A percentile compares a stretch with the other conserved stretches of the same genome.
Conservation (phyloP, 2,797 vertebrate genomes). For the Florisuga fusca region DNA sequence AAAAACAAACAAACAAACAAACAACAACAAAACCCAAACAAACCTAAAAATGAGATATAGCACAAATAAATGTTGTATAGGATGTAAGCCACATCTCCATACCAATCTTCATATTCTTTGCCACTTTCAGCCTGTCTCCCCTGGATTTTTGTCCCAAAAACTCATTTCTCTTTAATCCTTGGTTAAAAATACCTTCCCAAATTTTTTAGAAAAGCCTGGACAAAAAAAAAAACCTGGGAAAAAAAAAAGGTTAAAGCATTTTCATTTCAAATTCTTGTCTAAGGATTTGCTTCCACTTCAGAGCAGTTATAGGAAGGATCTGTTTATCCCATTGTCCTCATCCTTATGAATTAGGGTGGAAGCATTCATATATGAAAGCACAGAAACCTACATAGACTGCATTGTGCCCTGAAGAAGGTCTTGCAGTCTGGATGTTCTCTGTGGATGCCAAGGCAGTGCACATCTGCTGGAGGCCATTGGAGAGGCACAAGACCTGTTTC, state of each 20-base stretch:
- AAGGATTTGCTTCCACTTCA: neutral
- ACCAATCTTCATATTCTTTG: rapidly evolving
- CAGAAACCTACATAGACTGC: neutral
- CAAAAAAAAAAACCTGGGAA: no score
- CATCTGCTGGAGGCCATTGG: neutral
- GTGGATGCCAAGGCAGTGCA: neutral
- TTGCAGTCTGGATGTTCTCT: neutral
- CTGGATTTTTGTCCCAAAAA: neutral
- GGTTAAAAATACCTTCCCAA: neutral
- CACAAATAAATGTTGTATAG: neutral
- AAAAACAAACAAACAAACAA: neutral
- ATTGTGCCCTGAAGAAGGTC: neutral
- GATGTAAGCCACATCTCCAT: neutral
- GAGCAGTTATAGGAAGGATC: neutral
- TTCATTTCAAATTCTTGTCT: neutral
- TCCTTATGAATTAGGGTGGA: neutral
- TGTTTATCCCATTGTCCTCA: neutral
- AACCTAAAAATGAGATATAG: neutral
- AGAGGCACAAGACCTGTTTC: neutral
- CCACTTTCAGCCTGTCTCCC: rapidly evolving
- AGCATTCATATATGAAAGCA: neutral
- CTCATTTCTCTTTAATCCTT: neutral
- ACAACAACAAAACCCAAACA: no score
- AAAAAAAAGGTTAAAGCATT: neutral
- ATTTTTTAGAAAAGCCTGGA: no score